Percentiles rank a stretch among this genome's conserved stretches.
Evolutionary conservation across 2,113 vertebrate species (phyloP).

Genomic region (Protobothrops flavoviridis): DNA sequence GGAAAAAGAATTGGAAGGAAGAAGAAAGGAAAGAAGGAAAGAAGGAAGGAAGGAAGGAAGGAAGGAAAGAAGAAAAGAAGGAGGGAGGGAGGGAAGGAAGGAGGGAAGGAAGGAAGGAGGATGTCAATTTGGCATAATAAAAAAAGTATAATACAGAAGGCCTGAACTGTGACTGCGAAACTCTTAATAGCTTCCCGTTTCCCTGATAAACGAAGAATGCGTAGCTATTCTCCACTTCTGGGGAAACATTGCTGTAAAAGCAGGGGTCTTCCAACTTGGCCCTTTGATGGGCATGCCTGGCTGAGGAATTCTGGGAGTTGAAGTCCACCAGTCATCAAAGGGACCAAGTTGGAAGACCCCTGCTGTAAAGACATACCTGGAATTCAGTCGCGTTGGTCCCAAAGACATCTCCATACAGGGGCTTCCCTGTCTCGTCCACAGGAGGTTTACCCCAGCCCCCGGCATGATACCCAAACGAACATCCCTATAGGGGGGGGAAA

Average conservation of each 20-base stretch:
- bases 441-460: constrained; percentile 94
- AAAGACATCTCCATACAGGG: constrained; percentile 90
- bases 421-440: constrained; percentile 87
- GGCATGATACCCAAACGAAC: constrained; percentile 89
- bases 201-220: too few species aligned
- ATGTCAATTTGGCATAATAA: not conserved
- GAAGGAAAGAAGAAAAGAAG: too few species aligned
- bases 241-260: too few species aligned
- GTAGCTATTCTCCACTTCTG: too few species aligned
- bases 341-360: fast-evolving
- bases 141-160: not conserved
- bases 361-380: constrained; percentile 69
- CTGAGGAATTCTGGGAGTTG: not conserved
- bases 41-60: too few species aligned
- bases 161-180: not conserved
- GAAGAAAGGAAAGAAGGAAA: too few species aligned
- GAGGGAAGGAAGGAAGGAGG: too few species aligned
- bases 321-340: not conserved
- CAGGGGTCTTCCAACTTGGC: not conserved
- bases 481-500: constrained; percentile 69
- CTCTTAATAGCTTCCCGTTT: not conserved
- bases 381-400: constrained; percentile 88
- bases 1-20: not conserved
- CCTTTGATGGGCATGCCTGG: not conserved
- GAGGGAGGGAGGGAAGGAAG: too few species aligned